phyloP scores from a whole-genome alignment of 1,140 invertebrate species.

The Lineus longissimus region DNA sequence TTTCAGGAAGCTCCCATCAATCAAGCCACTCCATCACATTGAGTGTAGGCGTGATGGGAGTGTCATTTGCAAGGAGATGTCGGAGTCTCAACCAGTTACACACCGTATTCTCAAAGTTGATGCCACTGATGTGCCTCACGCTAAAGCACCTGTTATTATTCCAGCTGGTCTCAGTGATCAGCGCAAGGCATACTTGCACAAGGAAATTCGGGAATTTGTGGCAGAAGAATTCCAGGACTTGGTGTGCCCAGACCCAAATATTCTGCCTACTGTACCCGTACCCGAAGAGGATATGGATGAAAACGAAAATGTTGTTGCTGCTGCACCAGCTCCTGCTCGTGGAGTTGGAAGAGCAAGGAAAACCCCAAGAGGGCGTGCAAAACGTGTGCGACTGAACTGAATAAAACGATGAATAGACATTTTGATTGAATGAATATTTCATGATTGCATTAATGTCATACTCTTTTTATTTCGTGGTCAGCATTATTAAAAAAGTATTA shows the following conservation, averaged over 20 bases:
- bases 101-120: neutral
- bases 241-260: neutral
- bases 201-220: slow-evolving; percentile 16
- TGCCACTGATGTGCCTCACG: neutral
- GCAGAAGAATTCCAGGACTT: neutral
- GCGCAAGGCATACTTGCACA: slow-evolving; percentile 6
- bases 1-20: slow-evolving; percentile 19
- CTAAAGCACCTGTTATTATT: neutral
- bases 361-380: too few relatives aligned
- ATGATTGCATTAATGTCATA: too few relatives aligned
- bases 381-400: too few relatives aligned
- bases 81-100: slow-evolving; percentile 1
- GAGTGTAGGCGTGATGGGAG: neutral
- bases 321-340: too few relatives aligned
- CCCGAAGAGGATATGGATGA: too few relatives aligned
- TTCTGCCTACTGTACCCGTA: too few relatives aligned
- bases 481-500: too few relatives aligned
- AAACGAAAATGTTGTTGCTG: too few relatives aligned
- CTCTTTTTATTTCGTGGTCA: too few relatives aligned
- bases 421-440: too few relatives aligned
- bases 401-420: too few relatives aligned
- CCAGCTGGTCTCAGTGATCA: slow-evolving; percentile 8
- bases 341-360: too few relatives aligned
- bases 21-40: slow-evolving; percentile 21
- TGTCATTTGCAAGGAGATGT: neutral